Percentiles rank a stretch among this genome's conserved stretches.
phyloP scores from a whole-genome alignment of 2,888 invertebrate species.

The Tachina fera region DNA sequence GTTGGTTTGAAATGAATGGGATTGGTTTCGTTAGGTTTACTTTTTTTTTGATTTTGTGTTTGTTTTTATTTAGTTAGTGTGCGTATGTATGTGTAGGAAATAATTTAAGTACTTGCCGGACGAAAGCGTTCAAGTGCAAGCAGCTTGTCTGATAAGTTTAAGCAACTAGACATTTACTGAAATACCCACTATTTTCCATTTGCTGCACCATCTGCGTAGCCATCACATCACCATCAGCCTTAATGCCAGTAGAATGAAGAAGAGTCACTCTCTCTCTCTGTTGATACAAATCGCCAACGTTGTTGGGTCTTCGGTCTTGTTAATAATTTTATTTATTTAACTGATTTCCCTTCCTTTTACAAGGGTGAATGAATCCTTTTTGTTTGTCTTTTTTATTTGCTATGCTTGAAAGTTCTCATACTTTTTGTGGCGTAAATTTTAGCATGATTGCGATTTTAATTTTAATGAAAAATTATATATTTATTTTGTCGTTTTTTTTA shows the following conservation, averaged over 20 bases:
- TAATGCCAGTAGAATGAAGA: conserved; percentile 13
- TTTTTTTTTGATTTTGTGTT: conserved; percentile 1
- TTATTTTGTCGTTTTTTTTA: conserved; percentile 34
- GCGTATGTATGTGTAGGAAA: conserved; percentile 44
- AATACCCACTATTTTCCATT: not conserved
- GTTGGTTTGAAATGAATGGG: conserved; percentile 45
- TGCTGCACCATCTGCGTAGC: conserved; percentile 8
- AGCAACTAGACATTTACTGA: not conserved
- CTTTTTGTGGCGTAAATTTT: conserved; percentile 43
- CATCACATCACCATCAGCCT: conserved; percentile 16
- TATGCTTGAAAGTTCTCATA: conserved; percentile 32
- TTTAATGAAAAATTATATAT: conserved; percentile 70
- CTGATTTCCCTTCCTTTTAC: conserved; percentile 10
- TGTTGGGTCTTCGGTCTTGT: conserved; percentile 24
- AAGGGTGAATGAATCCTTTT: conserved; percentile 62
- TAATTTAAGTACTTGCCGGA: conserved; percentile 53
- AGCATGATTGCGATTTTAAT: conserved; percentile 68
- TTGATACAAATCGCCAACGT: conserved; percentile 64
- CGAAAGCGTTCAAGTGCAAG: conserved; percentile 14
- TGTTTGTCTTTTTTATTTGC: not conserved
- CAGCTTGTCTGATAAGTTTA: conserved; percentile 25
- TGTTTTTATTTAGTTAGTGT: conserved; percentile 1
- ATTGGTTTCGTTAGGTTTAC: conserved; percentile 42
- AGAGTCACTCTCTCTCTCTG: conserved; percentile 17
- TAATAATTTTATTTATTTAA: conserved; percentile 62